Base-by-base conservation (phyloP, 53 echinoderm and acorn worm genomes). In the Glandiceps talaboti region DNA sequence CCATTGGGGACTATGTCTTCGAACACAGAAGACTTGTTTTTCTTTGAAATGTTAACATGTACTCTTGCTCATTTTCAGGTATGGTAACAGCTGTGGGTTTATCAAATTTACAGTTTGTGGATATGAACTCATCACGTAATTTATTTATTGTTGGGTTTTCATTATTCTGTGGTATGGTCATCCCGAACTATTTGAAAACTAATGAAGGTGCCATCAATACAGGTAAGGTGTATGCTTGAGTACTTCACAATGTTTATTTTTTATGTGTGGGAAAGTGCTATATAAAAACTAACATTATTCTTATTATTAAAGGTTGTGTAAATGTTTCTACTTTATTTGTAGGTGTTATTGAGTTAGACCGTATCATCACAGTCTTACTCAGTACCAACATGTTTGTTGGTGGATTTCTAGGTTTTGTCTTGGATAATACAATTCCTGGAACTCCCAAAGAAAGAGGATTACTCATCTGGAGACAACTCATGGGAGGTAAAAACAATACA, bases 351-450 rank as follows among this genome's bases (percentile, higher is more conserved):
- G 88, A 84, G 28, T 1, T 95, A 0, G 86, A 95, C 45, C 78
- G 86, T 73, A 90, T 95, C 12, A 27, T 92, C 1, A 86, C 85
- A 0, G 95, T 92, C 1, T 84, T 95, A 0, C 77, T 95, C 26
- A 83, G 84, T 28, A 95, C 95, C 30, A 87, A 88, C 76, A 95
- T 95, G 95, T 95, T 95, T 77, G 90, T 95, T 1, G 95, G 95
- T 28, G 95, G 95, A 73, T 73, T 92, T 10, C 32, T 90, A 14
- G 95, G 86, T 0, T 92, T 92, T 77, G 12, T 95, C 26, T 45
- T 95, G 31, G 95, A 95, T 31, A 95, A 95, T 72, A 90, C 95
- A 1, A 83, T 95, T 32, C 95, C 95, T 88, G 95, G 95, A 92
- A 85, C 79, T 1, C 74, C 64, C 28, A 20, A 6, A 31, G 28